Evolutionary conservation across 2,888 invertebrate genomes (phyloP).

Genomic region (Conops quadrifasciatus): DNA sequence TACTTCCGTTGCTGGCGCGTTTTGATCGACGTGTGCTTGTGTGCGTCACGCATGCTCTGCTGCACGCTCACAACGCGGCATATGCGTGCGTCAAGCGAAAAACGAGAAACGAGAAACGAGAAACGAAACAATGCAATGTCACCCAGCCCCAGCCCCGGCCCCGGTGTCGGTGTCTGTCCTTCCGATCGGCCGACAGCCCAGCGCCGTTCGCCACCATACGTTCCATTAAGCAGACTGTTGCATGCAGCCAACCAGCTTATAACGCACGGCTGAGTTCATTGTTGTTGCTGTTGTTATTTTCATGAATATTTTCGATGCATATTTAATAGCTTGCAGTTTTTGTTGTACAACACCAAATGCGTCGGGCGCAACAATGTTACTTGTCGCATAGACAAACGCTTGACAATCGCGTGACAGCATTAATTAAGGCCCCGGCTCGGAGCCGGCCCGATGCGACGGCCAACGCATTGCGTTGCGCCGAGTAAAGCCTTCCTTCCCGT

Average conservation of each 20-base stretch:
- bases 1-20: too few relatives aligned
- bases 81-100: background rate
- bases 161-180: background rate
- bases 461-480: background rate
- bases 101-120: background rate
- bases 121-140: background rate
- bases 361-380: constrained; percentile 5
- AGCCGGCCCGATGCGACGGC: background rate
- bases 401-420: constrained; percentile 50
- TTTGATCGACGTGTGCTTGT: too few relatives aligned
- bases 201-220: background rate
- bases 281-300: background rate
- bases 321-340: background rate
- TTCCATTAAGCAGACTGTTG: constrained; percentile 6
- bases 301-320: background rate
- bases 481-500: too few relatives aligned
- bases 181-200: background rate
- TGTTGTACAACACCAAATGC: constrained; percentile 15
- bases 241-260: constrained; percentile 8
- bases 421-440: constrained; percentile 42
- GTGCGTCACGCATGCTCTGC: too few relatives aligned
- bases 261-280: background rate
- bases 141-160: background rate
- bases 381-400: constrained; percentile 34
- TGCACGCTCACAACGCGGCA: too few relatives aligned